Evolutionary conservation across 2,113 vertebrate species (phyloP), one percentile per base, ranked within the genome.

Genomic region (Mustela nigripes): DNA sequence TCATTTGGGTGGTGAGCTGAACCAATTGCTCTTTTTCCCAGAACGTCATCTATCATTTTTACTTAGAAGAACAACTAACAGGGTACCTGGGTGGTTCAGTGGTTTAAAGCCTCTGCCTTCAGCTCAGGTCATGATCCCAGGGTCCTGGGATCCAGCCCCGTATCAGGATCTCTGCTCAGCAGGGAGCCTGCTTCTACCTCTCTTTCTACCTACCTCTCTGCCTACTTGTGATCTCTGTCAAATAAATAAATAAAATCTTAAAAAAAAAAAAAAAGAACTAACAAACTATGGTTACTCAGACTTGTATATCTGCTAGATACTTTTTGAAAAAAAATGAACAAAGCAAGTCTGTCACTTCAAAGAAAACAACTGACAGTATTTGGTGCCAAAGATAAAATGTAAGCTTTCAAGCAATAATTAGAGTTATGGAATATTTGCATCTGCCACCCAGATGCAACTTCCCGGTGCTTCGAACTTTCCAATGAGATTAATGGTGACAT

Each of bases 301-400:
- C n/a, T 71, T 86, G 12, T 22, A 58, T 65, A 94, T 80, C 0
- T 73, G 36, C 31, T 19, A 91, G 87, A 45, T n/a, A 91, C 71
- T 80, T 63, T 94, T 74, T 56, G 26, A 26, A 14, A 5, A 83
- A 94, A 76, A 94, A 76, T 53, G 33, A 86, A 86, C 63, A 82
- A 86, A 81, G 45, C 10, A 73, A 65, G 74, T 10, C 62, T 94
- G 22, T 74, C 48, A 67, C 69, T 50, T 93, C 76, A 82, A 58
- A 85, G 42, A 90, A 79, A 85, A 89, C 48, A 84, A 90, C 31
- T 76, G 58, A 84, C n/a, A 73, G 36, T 62, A 53, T 89, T 69
- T 79, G 26, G 21, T 89, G 42, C 62, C 89, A 89, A 92, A 79
- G 42, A 92, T 73, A 83, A 95, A 94, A 87, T 22, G 56, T 2